Evolutionary conservation across 2,797 vertebrate genomes (phyloP), one percentile per base, ranked within the genome.

Genomic region (Protonibea diacanthus): DNA sequence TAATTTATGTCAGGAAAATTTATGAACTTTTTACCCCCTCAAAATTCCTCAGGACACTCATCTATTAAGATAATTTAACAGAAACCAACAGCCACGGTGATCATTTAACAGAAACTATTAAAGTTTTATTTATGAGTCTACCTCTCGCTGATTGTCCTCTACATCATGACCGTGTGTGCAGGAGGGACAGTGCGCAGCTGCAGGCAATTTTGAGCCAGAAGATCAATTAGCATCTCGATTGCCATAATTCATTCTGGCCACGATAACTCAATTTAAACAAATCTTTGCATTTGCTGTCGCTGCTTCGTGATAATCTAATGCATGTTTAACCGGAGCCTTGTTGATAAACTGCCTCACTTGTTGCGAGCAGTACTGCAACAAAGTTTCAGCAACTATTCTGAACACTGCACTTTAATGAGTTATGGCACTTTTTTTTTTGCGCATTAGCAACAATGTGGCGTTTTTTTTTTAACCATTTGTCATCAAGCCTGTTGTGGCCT

Each of bases 321-420:
- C 27, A 58, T 40, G 59, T 73, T 51, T 63, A 72, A 51, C 62
- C 14, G 6, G n/a, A 72, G 60, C 62, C 64, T 56, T 73, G 70
- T 64, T 83, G 80, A 61, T 74, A 11, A 53, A 48, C 38, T 10
- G 67, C 58, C 11, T 74, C 86, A 86, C 89, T 88, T 90, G 85
- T 89, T 89, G 85, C 76, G 57, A 70, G 52, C 66, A 68, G 59
- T 17, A 27, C 58, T 44, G 55, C 71, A 15, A 5, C 45, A 58
- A 79, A 85, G 52, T 82, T 82, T 57, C n/a, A n/a, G 42, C 60
- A 69, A 56, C 48, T 64, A 62, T 10, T 52, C 18, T 51, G 38
- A 55, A 48, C 53, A 55, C 44, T 33, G 17, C 11, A 0, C 13
- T 52, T 71, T 0, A 20, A 20, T 20, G 9, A 23, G 5, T 63